Conservation (phyloP, 2,113 vertebrate genomes). For the Cinclus cinclus region DNA sequence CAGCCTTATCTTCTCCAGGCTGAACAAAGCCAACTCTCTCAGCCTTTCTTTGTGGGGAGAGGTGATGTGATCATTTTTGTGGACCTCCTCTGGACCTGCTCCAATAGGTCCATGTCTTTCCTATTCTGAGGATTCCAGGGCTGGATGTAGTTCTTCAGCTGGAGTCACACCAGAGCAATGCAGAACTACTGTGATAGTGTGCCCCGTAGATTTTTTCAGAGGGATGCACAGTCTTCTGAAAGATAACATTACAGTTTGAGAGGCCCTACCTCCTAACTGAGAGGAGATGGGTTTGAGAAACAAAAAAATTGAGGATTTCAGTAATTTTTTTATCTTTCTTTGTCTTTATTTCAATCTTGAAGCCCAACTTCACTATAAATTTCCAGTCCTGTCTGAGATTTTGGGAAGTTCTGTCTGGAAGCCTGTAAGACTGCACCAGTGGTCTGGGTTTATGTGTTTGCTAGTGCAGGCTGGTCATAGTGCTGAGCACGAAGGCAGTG, state of each 20-base stretch:
- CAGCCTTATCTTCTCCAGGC: background rate
- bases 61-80: background rate
- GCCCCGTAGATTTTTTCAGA: background rate
- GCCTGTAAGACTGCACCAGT: background rate
- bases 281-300: background rate
- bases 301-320: background rate
- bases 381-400: background rate
- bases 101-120: background rate
- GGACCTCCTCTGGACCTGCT: background rate
- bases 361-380: background rate
- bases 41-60: background rate
- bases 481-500: background rate
- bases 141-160: background rate
- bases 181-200: background rate
- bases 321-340: background rate
- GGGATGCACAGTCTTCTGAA: background rate
- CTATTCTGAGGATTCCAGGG: background rate
- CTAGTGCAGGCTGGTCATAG: background rate
- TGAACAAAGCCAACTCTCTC: background rate
- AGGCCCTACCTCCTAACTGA: background rate
- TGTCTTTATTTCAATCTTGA: background rate
- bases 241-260: background rate
- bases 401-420: slow-evolving; percentile 3
- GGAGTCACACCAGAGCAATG: background rate
- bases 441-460: background rate